Percentiles rank a stretch among this genome's conserved stretches.
These are phyloP conservation scores for Crocuta crocuta DNA, from an alignment of 2,113 vertebrate genomes.

Conservation along the genomic window DNA sequence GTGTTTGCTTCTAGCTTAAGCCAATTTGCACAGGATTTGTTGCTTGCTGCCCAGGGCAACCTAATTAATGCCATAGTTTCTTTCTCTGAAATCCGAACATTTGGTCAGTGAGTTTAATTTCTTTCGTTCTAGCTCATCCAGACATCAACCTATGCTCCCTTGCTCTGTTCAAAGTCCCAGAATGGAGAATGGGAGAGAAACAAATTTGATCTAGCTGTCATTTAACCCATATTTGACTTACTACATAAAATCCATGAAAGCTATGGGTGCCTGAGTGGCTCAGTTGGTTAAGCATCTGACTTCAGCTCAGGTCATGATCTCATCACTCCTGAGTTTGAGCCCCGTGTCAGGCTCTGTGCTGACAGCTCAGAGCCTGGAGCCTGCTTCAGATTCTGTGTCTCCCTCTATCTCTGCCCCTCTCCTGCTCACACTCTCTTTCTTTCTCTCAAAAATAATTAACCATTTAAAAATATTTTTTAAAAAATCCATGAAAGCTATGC, in stretches of 20 bases:
- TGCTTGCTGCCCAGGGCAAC: not conserved
- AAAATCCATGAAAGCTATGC: not conserved
- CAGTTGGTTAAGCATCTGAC: no score
- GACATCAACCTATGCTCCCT: not conserved
- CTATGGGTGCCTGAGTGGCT: not conserved
- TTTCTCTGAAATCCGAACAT: not conserved
- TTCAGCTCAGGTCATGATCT: no score
- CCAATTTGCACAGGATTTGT: not conserved
- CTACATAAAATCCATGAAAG: not conserved
- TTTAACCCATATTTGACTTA: constrained; percentile 37
- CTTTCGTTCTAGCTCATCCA: not conserved
- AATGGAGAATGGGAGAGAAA: not conserved
- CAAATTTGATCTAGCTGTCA: constrained; percentile 8
- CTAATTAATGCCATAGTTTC: not conserved
- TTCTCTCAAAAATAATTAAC: no score
- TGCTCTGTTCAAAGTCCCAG: not conserved
- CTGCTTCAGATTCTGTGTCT: no score
- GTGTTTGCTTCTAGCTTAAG: not conserved
- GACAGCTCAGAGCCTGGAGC: no score
- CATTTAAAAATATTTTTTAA: no score
- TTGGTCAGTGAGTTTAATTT: not conserved
- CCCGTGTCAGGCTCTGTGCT: no score
- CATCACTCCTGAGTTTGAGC: no score
- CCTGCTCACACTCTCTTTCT: no score
- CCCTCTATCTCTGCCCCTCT: no score